Conservation (phyloP, 2,888 invertebrate species). For the Marasmarcha lunaedactyla region DNA sequence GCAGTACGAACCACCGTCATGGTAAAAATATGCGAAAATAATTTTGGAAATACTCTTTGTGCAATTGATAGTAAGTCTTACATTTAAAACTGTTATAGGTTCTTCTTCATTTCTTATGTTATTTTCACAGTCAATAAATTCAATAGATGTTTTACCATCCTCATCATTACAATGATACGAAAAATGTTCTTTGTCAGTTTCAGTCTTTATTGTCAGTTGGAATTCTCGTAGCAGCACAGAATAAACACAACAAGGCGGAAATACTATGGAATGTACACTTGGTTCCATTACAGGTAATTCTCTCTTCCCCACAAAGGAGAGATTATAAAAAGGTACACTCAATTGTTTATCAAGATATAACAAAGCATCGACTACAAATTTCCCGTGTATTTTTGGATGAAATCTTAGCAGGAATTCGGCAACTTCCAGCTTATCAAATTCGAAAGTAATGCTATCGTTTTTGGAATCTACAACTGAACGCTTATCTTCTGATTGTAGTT, state of each 20-base stretch:
- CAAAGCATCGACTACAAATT: constrained; percentile 39
- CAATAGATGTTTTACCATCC: constrained; percentile 23
- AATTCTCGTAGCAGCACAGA: constrained; percentile 24
- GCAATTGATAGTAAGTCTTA: constrained; percentile 8
- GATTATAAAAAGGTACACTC: constrained; percentile 45
- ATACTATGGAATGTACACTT: constrained; percentile 36
- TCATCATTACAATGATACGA: constrained; percentile 34
- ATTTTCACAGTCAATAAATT: constrained; percentile 23
- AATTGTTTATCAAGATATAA: constrained; percentile 48
- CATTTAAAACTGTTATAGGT: constrained; percentile 29
- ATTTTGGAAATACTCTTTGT: too few species aligned
- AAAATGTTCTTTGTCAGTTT: constrained; percentile 29
- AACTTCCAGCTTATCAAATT: constrained; percentile 27
- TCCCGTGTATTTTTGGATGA: constrained; percentile 45
- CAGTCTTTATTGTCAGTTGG: constrained; percentile 30
- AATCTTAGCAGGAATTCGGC: constrained; percentile 34
- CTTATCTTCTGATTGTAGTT: constrained; percentile 29
- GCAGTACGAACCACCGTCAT: constrained; percentile 38
- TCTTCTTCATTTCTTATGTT: constrained; percentile 18
- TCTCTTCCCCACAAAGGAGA: constrained; percentile 45
- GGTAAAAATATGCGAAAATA: constrained; percentile 14
- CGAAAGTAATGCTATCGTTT: constrained; percentile 32
- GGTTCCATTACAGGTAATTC: constrained; percentile 35
- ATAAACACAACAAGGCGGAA: constrained; percentile 42
- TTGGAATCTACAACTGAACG: constrained; percentile 20